Evolutionary conservation across 2,888 invertebrate genomes (phyloP), one percentile per base, ranked within the genome.

Genomic region (Drosophila hamatofila): DNA sequence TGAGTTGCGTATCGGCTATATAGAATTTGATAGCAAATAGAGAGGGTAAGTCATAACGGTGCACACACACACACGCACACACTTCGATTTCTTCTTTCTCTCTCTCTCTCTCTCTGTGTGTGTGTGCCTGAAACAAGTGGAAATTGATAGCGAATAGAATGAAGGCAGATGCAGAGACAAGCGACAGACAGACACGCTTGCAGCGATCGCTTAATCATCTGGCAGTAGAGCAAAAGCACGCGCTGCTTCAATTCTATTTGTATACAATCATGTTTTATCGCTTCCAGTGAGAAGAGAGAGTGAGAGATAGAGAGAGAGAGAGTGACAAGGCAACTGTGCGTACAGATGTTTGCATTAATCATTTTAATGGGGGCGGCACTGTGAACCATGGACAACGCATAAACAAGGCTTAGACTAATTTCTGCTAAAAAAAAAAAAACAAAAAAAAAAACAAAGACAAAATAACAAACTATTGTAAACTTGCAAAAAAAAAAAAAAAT

Each of bases 221-320:
- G 63, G 57, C 78, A 42, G 16, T 16, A 25, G 61, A 57, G 33
- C 54, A 42, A 23, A 72, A 63, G 60, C 73, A 73, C 59, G 54
- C 59, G 74, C 52, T 73, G 48, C 21, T 48, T 61, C 46, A 39
- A 46, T 66, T 77, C 49, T 63, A 64, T 72, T 75, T 75, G 62
- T 66, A 77, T 48, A 56, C 58, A 77, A 71, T 60, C 55, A 76
- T 61, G 35, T 65, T 75, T 78, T 73, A 58, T 74, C 75, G 52
- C 60, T 57, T 42, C 37, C 59, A 62, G 30, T 42, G 46, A 21
- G 30, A 30, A 59, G 35, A 58, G 11, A 16, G n/a, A 11, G 5
- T 14, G 9, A 21, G 41, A 2, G 37, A 25, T 11, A 27, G 14
- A 48, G 33, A 59, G 54, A 23, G 55, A n/a, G 7, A 30, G 18